These are phyloP conservation scores for Pyxicephalus adspersus DNA, from an alignment of 2,113 vertebrate genomes.

Conservation along the genomic window DNA sequence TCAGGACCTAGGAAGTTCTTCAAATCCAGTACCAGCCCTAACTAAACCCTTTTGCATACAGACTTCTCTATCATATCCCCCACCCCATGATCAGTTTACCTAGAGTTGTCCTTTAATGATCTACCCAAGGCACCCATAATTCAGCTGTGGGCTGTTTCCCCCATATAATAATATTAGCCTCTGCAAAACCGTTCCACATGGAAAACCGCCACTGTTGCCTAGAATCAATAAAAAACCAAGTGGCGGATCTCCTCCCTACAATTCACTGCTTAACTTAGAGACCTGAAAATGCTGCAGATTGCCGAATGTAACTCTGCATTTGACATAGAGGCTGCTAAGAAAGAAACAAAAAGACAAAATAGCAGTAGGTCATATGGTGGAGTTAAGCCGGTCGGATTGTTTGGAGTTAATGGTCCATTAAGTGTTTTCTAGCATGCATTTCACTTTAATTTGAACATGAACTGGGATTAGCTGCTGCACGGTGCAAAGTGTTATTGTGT, in stretches of 20 bases:
- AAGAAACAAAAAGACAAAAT: not conserved
- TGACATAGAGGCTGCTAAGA: not conserved
- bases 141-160: constrained; percentile 5
- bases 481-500: constrained; percentile 51
- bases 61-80: too few species aligned
- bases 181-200: constrained; percentile 32
- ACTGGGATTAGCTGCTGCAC: constrained; percentile 40
- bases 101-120: not conserved
- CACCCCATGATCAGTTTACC: too few species aligned
- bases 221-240: constrained; percentile 7
- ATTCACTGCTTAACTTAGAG: not conserved
- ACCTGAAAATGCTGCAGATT: not conserved
- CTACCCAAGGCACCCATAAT: not conserved
- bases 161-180: constrained; percentile 3
- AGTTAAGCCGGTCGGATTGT: constrained; percentile 47
- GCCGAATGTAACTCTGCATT: constrained; percentile 32
- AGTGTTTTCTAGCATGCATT: constrained; percentile 42
- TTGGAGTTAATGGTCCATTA: constrained; percentile 51
- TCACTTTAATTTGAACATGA: constrained; percentile 41
- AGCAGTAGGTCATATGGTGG: constrained; percentile 16
- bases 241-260: not conserved
- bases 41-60: too few species aligned
- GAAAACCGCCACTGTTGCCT: not conserved
- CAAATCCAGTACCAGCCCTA: too few species aligned
- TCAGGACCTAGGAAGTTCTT: too few species aligned